Percentiles rank a stretch among this genome's conserved stretches.
phyloP scores from a whole-genome alignment of 2,113 vertebrate genomes.

The Gallinago paraguaiae region DNA sequence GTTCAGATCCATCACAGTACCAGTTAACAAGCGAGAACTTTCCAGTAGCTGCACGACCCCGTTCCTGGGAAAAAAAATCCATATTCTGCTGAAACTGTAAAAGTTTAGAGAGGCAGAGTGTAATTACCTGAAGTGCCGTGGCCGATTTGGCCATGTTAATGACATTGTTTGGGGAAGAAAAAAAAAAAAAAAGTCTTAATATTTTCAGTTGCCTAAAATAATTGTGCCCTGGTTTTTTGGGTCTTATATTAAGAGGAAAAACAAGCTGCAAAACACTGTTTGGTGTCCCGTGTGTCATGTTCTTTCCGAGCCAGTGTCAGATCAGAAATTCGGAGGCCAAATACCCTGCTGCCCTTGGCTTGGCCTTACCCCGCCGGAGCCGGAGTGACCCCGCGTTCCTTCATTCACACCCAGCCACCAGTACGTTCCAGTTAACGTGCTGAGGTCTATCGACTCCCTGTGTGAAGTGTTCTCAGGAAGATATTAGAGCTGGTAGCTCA shows the following conservation, averaged over 20 bases:
- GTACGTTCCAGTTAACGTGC: background rate
- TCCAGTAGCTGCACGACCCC: background rate
- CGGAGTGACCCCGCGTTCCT: accelerated
- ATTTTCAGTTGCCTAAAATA: background rate
- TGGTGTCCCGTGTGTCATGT: background rate
- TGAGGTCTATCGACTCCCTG: background rate
- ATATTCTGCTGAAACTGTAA: background rate
- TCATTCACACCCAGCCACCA: background rate
- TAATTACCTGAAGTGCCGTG: background rate
- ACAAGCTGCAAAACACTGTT: background rate
- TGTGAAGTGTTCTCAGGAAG: background rate
- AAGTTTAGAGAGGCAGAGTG: background rate
- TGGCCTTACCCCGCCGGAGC: background rate
- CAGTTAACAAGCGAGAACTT: background rate
- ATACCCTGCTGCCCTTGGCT: background rate
- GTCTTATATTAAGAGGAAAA: background rate
- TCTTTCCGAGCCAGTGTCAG: background rate
- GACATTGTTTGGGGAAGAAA: background rate
- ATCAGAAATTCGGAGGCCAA: background rate
- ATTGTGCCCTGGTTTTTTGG: background rate
- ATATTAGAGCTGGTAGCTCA: background rate
- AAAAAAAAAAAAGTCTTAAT: background rate
- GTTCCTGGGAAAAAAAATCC: background rate
- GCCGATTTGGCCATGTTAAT: background rate
- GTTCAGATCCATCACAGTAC: background rate